phyloP scores from a whole-genome alignment of 1,140 invertebrate genomes.

The Parasteatoda tepidariorum region DNA sequence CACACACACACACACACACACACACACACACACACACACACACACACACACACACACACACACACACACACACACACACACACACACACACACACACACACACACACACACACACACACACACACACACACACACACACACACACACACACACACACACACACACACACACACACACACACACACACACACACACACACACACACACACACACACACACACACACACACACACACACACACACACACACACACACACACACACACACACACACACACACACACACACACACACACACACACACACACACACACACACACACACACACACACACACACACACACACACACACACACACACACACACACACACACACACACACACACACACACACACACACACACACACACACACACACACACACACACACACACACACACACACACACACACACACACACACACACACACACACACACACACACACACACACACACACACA shows the following conservation, averaged over 20 bases:
- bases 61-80: slow-evolving; percentile 19
- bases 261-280: not conserved
- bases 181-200: not conserved
- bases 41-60: slow-evolving; percentile 13
- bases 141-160: not conserved
- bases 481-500: not conserved
- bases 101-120: slow-evolving; percentile 18
- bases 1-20: too few relatives aligned
- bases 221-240: not conserved
- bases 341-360: not conserved
- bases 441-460: not conserved
- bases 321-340: not conserved
- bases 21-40: not conserved
- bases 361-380: not conserved
- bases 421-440: not conserved
- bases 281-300: not conserved
- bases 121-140: not conserved
- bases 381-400: not conserved
- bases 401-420: not conserved
- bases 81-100: slow-evolving; percentile 18
- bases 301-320: not conserved
- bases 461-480: not conserved
- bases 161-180: slow-evolving; percentile 18
- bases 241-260: not conserved
- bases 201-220: not conserved